phyloP scores from a whole-genome alignment of 2,113 vertebrate genomes.

The Pseudopodoces humilis region DNA sequence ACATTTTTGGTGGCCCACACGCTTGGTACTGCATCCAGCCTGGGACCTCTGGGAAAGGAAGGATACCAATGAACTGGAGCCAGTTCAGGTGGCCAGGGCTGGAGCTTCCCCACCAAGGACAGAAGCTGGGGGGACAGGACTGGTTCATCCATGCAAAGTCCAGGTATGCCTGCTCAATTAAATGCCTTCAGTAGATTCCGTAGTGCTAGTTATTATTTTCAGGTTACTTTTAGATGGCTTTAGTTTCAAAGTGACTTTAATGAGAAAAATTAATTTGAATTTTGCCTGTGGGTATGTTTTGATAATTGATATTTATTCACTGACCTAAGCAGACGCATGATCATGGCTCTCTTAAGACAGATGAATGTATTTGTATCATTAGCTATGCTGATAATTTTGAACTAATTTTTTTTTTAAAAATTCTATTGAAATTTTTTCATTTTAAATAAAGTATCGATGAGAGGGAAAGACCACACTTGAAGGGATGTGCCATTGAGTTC shows the following conservation, averaged over 20 bases:
- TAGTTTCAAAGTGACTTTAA: background rate
- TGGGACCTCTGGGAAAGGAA: background rate
- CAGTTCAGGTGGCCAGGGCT: background rate
- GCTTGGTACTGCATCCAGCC: background rate
- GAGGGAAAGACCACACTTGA: background rate
- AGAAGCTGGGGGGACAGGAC: background rate
- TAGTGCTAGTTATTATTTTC: background rate
- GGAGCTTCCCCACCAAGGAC: background rate
- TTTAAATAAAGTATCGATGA: background rate
- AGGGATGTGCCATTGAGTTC: background rate
- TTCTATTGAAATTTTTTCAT: background rate
- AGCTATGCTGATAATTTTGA: background rate
- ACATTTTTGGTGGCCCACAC: rapidly evolving
- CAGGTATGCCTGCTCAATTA: background rate
- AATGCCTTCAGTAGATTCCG: background rate
- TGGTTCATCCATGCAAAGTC: background rate
- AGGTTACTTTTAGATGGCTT: background rate
- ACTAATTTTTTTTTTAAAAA: background rate
- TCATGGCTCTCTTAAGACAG: background rate
- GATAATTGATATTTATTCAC: background rate
- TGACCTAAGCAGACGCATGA: background rate
- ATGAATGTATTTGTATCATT: background rate
- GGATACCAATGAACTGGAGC: background rate
- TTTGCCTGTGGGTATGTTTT: background rate
- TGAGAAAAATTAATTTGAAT: background rate